phyloP scores from a whole-genome alignment of 2,888 invertebrate genomes.

The Linyphia triangularis region DNA sequence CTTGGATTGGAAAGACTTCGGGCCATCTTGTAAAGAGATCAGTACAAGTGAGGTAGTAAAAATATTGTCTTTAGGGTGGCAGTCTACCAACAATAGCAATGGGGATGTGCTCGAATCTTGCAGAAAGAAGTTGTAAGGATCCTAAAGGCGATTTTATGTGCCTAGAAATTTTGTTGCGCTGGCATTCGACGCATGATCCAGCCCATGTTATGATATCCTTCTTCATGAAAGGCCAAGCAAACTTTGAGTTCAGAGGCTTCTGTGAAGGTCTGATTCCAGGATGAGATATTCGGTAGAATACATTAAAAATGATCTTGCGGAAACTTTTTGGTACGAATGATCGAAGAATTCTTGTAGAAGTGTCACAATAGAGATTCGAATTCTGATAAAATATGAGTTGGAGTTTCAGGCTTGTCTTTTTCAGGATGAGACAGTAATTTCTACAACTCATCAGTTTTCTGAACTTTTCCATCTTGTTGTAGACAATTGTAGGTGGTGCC shows the following conservation, averaged over 20 bases:
- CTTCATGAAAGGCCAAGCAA: not conserved
- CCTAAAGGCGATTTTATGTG: not conserved
- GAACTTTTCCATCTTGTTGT: not conserved
- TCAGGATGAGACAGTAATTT: not conserved
- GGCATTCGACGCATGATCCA: not conserved
- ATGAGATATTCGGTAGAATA: slow-evolving; percentile 8
- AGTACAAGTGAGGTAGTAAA: not conserved
- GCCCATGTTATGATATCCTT: not conserved
- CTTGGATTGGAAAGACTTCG: slow-evolving; percentile 2
- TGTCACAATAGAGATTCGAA: not conserved
- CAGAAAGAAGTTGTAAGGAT: not conserved
- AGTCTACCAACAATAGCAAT: not conserved
- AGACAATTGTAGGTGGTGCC: not conserved
- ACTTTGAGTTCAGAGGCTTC: not conserved
- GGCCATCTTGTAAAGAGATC: slow-evolving; percentile 31
- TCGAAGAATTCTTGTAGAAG: not conserved
- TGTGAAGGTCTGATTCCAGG: not conserved
- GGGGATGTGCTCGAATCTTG: not conserved
- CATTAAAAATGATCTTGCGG: not conserved
- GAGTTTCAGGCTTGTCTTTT: not conserved
- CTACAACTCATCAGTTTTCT: not conserved
- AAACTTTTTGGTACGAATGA: not conserved
- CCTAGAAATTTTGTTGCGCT: not conserved
- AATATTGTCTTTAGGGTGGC: not conserved
- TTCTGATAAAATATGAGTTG: not conserved